A percentile compares a stretch with the other conserved stretches of the same genome.
phyloP scores from a whole-genome alignment of 2,888 invertebrate species.

The Caprella mutica region DNA sequence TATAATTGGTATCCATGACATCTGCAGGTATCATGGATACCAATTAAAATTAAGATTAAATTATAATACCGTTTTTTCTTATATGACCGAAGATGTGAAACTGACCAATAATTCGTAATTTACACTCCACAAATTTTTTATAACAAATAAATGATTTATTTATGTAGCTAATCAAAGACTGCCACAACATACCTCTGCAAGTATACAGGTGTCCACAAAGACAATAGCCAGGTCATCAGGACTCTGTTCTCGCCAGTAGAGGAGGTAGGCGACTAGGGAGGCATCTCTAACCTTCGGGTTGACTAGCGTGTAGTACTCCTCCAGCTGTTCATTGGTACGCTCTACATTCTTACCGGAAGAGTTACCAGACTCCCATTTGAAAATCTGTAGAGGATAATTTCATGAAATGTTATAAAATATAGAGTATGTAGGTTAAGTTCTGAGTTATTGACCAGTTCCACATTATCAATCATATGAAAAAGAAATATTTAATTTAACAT shows the following conservation, averaged over 20 bases:
- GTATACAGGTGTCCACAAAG: slow-evolving; percentile 83
- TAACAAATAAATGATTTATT: not conserved
- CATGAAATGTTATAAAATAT: too few relatives aligned
- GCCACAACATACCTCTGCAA: slow-evolving; percentile 17
- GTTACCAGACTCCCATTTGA: not conserved
- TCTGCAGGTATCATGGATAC: too few relatives aligned
- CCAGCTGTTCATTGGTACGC: slow-evolving; percentile 76
- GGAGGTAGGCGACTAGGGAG: slow-evolving; percentile 69
- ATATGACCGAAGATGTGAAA: too few relatives aligned
- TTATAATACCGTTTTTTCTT: too few relatives aligned
- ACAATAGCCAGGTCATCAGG: slow-evolving; percentile 76
- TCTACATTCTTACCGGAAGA: slow-evolving; percentile 48
- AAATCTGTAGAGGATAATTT: too few relatives aligned
- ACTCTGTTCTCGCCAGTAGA: slow-evolving; percentile 60
- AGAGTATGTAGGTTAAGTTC: too few relatives aligned
- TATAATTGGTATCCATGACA: too few relatives aligned
- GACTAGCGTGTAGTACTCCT: slow-evolving; percentile 81
- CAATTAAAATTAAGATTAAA: too few relatives aligned
- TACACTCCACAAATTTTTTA: not conserved
- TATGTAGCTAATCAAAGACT: not conserved
- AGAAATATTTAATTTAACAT: too few relatives aligned
- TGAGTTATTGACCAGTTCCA: too few relatives aligned
- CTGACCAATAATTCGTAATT: too few relatives aligned
- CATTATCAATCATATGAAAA: too few relatives aligned
- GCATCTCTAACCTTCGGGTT: slow-evolving; percentile 83